Evolutionary conservation across 2,888 invertebrate species (phyloP).

Genomic region (Nephrotoma guestfalica): DNA sequence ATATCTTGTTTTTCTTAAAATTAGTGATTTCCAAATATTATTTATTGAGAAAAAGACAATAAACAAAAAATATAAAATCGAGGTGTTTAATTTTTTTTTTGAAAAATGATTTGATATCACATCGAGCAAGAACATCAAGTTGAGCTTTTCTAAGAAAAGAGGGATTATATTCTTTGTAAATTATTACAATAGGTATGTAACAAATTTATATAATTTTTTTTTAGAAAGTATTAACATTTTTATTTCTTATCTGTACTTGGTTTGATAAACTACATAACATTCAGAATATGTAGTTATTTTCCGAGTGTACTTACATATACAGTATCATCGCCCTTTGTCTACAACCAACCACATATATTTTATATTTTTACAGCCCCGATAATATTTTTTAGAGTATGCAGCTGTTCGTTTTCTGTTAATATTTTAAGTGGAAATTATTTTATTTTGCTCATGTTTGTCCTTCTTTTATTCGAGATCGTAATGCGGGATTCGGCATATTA

Average conservation of each 20-base stretch:
- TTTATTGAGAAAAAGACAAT: background rate
- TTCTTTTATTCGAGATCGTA: background rate
- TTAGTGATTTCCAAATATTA: background rate
- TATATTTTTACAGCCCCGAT: background rate
- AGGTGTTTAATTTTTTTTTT: background rate
- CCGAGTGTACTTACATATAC: background rate
- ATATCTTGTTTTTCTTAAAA: background rate
- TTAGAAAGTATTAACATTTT: background rate
- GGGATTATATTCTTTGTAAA: background rate
- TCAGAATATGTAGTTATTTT: background rate
- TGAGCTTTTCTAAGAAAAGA: background rate
- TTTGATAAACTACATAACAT: background rate
- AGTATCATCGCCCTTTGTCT: background rate
- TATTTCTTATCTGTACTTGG: background rate
- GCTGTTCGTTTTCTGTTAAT: background rate
- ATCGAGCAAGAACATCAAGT: background rate
- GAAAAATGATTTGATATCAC: background rate
- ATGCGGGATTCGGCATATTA: background rate
- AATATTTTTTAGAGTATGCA: background rate
- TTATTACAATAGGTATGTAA: background rate
- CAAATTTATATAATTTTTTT: background rate
- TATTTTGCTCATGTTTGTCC: background rate
- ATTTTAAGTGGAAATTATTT: background rate
- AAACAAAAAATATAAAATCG: background rate
- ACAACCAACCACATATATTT: background rate